These are phyloP conservation scores for Ferdinandea cuprea DNA, from an alignment of 2,888 invertebrate species.

Conservation along the genomic window DNA sequence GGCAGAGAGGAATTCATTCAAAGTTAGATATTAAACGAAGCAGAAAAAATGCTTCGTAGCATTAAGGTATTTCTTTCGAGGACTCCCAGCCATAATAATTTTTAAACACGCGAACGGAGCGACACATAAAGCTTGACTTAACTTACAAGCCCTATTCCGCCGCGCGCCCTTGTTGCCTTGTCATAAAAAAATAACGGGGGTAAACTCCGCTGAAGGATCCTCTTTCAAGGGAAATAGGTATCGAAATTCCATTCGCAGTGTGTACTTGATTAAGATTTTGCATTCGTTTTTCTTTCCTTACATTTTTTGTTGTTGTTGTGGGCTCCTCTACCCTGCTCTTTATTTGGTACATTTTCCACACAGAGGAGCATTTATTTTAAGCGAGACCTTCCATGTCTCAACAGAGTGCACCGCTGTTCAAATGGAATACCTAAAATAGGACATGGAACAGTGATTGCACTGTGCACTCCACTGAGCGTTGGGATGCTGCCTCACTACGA, in stretches of 20 bases:
- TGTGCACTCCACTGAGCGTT: slow-evolving; percentile 57
- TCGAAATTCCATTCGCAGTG: slow-evolving; percentile 35
- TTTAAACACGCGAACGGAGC: slow-evolving; percentile 42
- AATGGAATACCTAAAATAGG: slow-evolving; percentile 61
- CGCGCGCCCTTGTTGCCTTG: neutral
- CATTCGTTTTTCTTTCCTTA: slow-evolving; percentile 12
- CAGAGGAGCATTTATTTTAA: slow-evolving; percentile 42
- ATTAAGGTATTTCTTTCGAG: slow-evolving; percentile 47
- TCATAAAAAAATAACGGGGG: slow-evolving; percentile 9
- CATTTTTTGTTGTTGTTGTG: too few relatives aligned
- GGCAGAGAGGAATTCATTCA: slow-evolving; percentile 27
- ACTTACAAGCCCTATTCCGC: slow-evolving; percentile 25
- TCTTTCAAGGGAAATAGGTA: slow-evolving; percentile 40
- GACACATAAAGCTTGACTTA: slow-evolving; percentile 45
- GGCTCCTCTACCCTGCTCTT: neutral
- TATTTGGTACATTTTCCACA: slow-evolving; percentile 39
- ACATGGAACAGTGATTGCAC: slow-evolving; percentile 70
- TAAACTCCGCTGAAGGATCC: slow-evolving; percentile 33
- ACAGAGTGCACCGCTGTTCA: slow-evolving; percentile 50
- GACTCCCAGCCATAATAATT: slow-evolving; percentile 35
- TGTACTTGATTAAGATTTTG: slow-evolving; percentile 41
- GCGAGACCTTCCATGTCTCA: slow-evolving; percentile 13
- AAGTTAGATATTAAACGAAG: slow-evolving; percentile 50
- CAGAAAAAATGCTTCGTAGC: slow-evolving; percentile 37
- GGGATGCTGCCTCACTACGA: slow-evolving; percentile 36